phyloP scores from a whole-genome alignment of 2,113 vertebrate genomes.

The Pachycephala philippinensis region DNA sequence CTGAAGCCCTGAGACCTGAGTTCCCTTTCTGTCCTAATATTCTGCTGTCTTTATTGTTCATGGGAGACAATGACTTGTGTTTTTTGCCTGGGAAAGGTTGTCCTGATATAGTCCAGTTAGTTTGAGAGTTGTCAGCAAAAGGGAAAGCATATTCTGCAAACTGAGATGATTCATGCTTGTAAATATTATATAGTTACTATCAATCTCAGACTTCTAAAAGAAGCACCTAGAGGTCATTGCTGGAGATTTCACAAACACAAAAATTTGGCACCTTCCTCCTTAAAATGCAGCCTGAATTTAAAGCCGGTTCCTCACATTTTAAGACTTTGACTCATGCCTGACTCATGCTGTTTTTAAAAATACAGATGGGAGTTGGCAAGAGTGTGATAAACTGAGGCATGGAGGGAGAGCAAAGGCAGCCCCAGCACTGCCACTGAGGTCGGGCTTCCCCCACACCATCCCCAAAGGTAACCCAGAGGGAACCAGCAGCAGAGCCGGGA shows the following conservation, averaged over 20 bases:
- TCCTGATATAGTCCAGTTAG: neutral
- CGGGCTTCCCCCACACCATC: neutral
- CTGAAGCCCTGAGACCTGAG: neutral
- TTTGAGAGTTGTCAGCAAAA: neutral
- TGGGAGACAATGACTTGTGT: neutral
- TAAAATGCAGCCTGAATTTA: neutral
- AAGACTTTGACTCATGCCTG: conserved; percentile 27
- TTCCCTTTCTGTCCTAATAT: neutral
- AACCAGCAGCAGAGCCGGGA: neutral
- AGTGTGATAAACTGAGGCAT: neutral
- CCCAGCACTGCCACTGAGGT: neutral
- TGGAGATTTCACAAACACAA: neutral
- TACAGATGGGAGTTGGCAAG: neutral
- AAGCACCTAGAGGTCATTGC: neutral
- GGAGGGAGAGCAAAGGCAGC: neutral
- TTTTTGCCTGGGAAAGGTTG: neutral
- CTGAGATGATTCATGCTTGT: neutral
- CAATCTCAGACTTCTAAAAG: neutral
- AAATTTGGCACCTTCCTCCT: neutral
- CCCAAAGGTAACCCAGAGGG: neutral
- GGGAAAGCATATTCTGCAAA: neutral
- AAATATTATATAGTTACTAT: neutral
- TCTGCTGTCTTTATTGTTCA: neutral
- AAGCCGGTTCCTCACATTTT: neutral
- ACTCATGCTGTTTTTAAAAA: neutral